Conservation (phyloP, 2,797 vertebrate species). For the Nothura maculosa region DNA sequence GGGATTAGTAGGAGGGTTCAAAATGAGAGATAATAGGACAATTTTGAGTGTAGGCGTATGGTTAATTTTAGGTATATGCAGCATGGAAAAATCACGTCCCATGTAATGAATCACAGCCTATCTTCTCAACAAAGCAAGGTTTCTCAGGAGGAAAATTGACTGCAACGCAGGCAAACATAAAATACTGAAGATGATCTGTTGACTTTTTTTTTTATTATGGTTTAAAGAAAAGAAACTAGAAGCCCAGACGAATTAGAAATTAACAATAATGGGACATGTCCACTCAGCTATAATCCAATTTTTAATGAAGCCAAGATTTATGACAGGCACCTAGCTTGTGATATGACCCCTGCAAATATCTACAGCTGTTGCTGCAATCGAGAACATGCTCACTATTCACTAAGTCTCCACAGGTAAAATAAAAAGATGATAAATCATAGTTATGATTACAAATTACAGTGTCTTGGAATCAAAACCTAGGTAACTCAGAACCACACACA, state of each 20-base stretch:
- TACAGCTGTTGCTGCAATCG: slow-evolving; percentile 66
- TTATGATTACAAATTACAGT: slow-evolving; percentile 41
- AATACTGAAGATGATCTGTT: background rate
- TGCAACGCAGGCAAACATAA: slow-evolving; percentile 18
- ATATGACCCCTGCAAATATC: slow-evolving; percentile 70
- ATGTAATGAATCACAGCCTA: background rate
- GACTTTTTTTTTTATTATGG: background rate
- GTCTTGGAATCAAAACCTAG: background rate
- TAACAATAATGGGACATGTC: slow-evolving; percentile 39
- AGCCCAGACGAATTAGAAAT: slow-evolving; percentile 34
- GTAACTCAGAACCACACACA: background rate
- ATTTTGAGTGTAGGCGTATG: background rate
- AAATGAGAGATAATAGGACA: background rate
- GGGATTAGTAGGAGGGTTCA: background rate
- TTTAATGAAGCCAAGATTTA: slow-evolving; percentile 77
- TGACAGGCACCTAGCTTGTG: slow-evolving; percentile 40
- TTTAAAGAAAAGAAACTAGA: slow-evolving; percentile 11
- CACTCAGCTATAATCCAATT: slow-evolving; percentile 53
- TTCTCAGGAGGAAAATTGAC: slow-evolving; percentile 29
- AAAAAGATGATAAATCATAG: slow-evolving; percentile 59
- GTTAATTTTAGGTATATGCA: background rate
- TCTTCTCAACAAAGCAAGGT: background rate
- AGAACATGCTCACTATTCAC: slow-evolving; percentile 49
- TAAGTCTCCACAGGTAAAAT: slow-evolving; percentile 46
- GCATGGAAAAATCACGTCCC: background rate